Conservation (phyloP, 2,888 invertebrate species). For the Ophion obscuratus region DNA sequence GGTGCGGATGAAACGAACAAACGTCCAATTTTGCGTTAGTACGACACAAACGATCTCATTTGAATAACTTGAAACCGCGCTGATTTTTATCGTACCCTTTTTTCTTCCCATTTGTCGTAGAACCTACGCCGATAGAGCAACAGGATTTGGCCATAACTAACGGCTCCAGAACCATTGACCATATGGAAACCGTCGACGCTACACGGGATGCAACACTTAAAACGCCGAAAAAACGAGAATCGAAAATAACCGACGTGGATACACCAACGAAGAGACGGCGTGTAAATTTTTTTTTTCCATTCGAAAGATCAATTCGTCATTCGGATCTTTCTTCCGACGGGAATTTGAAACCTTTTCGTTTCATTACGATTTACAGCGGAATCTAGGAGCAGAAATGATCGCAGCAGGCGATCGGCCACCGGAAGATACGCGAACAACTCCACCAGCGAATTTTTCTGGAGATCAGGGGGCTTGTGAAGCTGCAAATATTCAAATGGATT, state of each 20-base stretch:
- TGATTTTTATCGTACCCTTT: not conserved
- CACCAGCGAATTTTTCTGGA: not conserved
- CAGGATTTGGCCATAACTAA: not conserved
- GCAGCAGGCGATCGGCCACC: not conserved
- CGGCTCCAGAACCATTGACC: not conserved
- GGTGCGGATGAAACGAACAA: not conserved
- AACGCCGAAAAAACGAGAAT: conserved; percentile 51
- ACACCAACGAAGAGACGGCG: conserved; percentile 63
- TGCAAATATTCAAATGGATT: not conserved
- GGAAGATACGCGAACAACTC: not conserved
- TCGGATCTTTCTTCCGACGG: not conserved
- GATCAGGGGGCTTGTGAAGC: not conserved
- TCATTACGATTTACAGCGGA: conserved; percentile 26
- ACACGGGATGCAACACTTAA: not conserved
- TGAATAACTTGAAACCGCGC: not conserved
- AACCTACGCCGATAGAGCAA: not conserved
- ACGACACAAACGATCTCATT: not conserved
- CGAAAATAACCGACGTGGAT: conserved; percentile 11
- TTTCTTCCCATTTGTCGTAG: not conserved
- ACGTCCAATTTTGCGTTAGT: conserved; percentile 15
- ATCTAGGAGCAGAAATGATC: conserved; percentile 2
- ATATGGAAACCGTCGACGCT: not conserved
- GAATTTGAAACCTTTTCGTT: not conserved
- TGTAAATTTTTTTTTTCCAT: conserved; percentile 36
- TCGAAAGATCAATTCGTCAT: not conserved